phyloP scores from a whole-genome alignment of 2,113 vertebrate genomes.

The Recurvirostra avosetta region DNA sequence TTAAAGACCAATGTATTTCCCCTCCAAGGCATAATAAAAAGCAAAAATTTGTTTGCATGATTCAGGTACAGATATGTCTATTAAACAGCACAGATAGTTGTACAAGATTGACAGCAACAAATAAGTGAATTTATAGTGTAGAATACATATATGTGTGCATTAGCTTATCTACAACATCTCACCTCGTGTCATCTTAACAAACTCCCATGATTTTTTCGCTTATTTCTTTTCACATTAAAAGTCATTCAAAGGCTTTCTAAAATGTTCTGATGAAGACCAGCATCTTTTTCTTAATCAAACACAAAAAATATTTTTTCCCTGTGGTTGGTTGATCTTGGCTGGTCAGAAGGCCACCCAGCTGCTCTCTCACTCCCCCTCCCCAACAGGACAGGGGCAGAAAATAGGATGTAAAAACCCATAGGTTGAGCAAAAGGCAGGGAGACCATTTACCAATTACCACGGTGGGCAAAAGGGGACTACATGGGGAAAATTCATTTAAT shows the following conservation, averaged over 20 bases:
- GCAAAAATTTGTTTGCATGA: neutral
- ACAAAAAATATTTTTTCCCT: neutral
- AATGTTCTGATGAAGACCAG: neutral
- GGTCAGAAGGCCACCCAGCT: neutral
- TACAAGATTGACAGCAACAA: neutral
- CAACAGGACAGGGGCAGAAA: neutral
- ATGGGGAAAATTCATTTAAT: neutral
- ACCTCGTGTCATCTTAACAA: neutral
- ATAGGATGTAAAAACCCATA: neutral
- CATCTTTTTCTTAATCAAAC: neutral
- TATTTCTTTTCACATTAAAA: neutral
- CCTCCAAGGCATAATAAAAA: neutral
- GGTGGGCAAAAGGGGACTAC: neutral
- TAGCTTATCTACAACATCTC: neutral
- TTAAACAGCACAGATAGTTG: neutral
- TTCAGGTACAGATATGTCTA: neutral
- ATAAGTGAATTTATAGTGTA: neutral
- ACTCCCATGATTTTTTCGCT: fast-evolving
- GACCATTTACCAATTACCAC: neutral
- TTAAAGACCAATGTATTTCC: neutral
- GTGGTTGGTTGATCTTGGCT: fast-evolving
- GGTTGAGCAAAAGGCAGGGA: neutral
- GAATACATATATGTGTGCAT: too few relatives aligned
- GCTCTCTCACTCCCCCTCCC: neutral
- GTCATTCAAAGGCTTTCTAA: neutral